phyloP scores from a whole-genome alignment of 2,888 invertebrate species.

The Peribatodes rhomboidaria region DNA sequence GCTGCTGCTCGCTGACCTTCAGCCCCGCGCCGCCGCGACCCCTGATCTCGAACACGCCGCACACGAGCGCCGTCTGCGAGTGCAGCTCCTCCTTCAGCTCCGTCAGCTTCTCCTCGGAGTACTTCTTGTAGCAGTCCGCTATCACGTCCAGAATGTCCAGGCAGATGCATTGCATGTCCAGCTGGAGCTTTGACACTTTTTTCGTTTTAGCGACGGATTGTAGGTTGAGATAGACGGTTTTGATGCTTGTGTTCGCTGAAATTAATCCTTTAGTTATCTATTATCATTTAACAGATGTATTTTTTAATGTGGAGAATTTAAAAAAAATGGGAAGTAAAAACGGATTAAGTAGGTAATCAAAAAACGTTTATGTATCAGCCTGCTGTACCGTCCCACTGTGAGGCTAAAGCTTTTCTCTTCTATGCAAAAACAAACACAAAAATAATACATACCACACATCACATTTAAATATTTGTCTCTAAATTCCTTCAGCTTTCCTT shows the following conservation, averaged over 20 bases:
- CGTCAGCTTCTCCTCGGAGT: slow-evolving; percentile 37
- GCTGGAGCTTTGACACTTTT: slow-evolving; percentile 57
- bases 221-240: slow-evolving; percentile 41
- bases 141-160: slow-evolving; percentile 65
- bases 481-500: slow-evolving; percentile 38
- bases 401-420: neutral
- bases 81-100: slow-evolving; percentile 51
- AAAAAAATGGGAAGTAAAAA: no score
- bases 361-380: no score
- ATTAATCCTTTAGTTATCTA: slow-evolving; percentile 34
- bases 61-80: slow-evolving; percentile 55
- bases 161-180: slow-evolving; percentile 64
- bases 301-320: no score
- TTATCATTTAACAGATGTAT: no score
- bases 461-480: slow-evolving; percentile 26
- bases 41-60: slow-evolving; percentile 54
- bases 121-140: slow-evolving; percentile 58
- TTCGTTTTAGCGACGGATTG: slow-evolving; percentile 42
- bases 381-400: neutral
- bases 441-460: slow-evolving; percentile 44
- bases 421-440: slow-evolving; percentile 1
- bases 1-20: slow-evolving; percentile 75
- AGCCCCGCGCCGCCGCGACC: slow-evolving; percentile 43
- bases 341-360: no score
- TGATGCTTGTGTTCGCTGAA: slow-evolving; percentile 50